Base-by-base conservation (phyloP, 2,113 vertebrate species). In the Edolisoma coerulescens region DNA sequence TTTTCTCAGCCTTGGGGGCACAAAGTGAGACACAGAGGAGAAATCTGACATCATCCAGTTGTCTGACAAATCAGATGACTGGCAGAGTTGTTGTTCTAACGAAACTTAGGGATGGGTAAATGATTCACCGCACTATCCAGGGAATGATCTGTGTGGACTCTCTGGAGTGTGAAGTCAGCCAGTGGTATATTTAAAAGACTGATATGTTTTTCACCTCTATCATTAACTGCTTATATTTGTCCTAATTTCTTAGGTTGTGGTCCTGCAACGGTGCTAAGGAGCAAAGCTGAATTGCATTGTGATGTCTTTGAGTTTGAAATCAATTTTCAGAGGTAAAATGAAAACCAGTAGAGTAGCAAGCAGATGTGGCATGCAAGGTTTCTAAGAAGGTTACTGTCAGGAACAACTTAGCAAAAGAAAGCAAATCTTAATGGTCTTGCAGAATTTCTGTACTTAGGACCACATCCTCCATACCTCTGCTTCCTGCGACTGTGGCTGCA, bases 41-140 rank as follows among this genome's bases (percentile, higher is more conserved):
- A 92, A 90, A 90, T 67, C 23, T 75, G 42, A 93, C 92, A 90
- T 94, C 88, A 96, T 81, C 39, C 76, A 56, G 26, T 90, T 90
- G 59, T 78, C 83, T 90, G 85, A 83, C 87, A 88, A 95, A 90
- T 86, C 83, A 90, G 60, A 93, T 89, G 87, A 90, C 64, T 90
- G 15, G 73, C 24, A 63, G 84, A 74, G 37, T 17, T 81, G 77
- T 61, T 90, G 73, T 83, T 87, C 3, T 4, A 88, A 90, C 56
- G 86, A 80, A 93, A 77, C 3, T 0, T 56, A 74, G 70, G 84
- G 87, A 93, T 88, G 35, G 54, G 85, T 67, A 80, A 96, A 90
- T 86, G 78, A 91, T 83, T 95, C 71, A 74, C 90, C 16, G 15
- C 39, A 19, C n/a, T 80, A 75, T 93, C 69, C 87, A 88, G 78